These are phyloP conservation scores for Melanargia galathea DNA, from an alignment of 2,888 invertebrate genomes.

Conservation along the genomic window DNA sequence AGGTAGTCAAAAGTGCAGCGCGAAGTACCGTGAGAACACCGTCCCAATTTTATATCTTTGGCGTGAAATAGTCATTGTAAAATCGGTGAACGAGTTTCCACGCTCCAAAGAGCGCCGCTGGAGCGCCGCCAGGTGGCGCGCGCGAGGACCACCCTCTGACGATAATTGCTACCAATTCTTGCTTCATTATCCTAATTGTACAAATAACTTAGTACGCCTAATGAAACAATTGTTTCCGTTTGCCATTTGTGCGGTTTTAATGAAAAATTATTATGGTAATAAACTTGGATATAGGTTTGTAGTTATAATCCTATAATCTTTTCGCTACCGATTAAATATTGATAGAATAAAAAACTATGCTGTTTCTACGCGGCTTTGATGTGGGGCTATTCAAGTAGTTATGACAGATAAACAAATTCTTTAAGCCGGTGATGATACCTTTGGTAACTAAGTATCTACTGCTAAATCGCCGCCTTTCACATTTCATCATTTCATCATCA, in stretches of 20 bases:
- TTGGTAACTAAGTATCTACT: no score
- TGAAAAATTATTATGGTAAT: conserved; percentile 22
- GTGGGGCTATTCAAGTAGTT: no score
- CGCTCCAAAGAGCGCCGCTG: conserved; percentile 68
- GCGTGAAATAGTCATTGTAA: conserved; percentile 51
- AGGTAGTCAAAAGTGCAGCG: conserved; percentile 35
- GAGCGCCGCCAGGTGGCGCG: conserved; percentile 76
- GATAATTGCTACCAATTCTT: conserved; percentile 78
- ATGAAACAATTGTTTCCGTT: conserved; percentile 45
- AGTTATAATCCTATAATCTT: conserved; percentile 3
- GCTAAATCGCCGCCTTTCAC: no score
- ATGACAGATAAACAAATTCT: no score
- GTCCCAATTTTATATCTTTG: conserved; percentile 50
- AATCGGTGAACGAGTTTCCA: conserved; percentile 56
- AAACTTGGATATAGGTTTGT: neutral
- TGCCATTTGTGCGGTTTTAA: conserved; percentile 34
- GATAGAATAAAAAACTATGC: no score
- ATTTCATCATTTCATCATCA: no score
- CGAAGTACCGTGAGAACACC: conserved; percentile 41
- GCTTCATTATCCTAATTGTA: conserved; percentile 69
- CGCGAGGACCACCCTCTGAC: conserved; percentile 63
- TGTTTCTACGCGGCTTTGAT: no score
- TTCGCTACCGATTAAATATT: neutral
- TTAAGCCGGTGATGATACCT: no score
- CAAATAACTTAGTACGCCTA: conserved; percentile 51